Conservation (phyloP, 2,888 invertebrate species). For the Exocentrus adspersus region DNA sequence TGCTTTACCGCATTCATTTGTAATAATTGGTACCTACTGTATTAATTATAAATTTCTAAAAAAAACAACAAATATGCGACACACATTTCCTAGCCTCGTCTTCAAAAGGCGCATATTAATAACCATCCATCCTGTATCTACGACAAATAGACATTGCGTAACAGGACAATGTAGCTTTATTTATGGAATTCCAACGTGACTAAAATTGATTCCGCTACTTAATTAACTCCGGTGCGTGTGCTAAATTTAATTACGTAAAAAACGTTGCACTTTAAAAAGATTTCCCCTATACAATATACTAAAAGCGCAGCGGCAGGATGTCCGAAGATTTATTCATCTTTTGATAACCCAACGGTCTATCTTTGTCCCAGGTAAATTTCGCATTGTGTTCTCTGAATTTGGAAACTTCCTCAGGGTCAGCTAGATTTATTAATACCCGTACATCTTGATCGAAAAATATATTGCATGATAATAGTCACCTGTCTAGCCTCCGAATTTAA, state of each 20-base stretch:
- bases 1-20: too few species aligned
- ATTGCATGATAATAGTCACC: too few species aligned
- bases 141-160: slow-evolving; percentile 4
- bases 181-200: slow-evolving; percentile 12
- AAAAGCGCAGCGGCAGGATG: background rate
- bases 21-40: too few species aligned
- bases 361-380: background rate
- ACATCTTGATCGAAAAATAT: too few species aligned
- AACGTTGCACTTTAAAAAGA: background rate
- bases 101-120: too few species aligned
- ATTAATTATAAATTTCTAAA: too few species aligned
- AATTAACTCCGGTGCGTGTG: background rate
- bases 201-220: slow-evolving; percentile 7
- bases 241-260: too few species aligned
- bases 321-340: background rate
- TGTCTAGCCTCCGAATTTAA: too few species aligned
- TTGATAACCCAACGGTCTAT: background rate
- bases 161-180: slow-evolving; percentile 11
- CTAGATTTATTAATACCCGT: background rate
- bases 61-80: too few species aligned
- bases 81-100: too few species aligned
- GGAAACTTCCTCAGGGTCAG: background rate
- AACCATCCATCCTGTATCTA: background rate
- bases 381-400: background rate
- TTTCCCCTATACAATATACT: background rate